Conservation (phyloP, 2,888 invertebrate genomes). For the Gisinianus flammeolus region DNA sequence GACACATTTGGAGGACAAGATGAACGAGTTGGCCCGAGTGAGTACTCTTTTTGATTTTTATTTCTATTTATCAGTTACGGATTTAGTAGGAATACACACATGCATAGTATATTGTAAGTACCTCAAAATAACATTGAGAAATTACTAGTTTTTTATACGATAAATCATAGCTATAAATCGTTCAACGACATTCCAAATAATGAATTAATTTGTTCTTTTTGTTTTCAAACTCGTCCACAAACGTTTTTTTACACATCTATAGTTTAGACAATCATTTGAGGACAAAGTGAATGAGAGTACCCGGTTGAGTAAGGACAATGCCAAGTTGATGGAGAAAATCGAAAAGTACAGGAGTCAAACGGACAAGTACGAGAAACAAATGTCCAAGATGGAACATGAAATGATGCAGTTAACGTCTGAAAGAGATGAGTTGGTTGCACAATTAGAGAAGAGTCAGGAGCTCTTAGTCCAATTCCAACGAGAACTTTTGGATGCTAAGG, state of each 20-base stretch:
- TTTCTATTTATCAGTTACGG: no score
- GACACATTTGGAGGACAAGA: conserved; percentile 71
- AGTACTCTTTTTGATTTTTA: no score
- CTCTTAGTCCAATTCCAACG: conserved; percentile 69
- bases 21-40: conserved; percentile 72
- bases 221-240: no score
- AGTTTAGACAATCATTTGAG: conserved; percentile 57
- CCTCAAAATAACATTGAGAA: no score
- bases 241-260: no score
- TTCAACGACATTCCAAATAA: no score
- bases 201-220: no score
- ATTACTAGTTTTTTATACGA: no score
- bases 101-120: no score
- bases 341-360: conserved; percentile 80
- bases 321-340: conserved; percentile 77
- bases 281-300: conserved; percentile 74
- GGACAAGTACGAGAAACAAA: conserved; percentile 82
- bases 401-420: conserved; percentile 85
- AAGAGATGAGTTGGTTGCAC: conserved; percentile 83
- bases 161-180: no score
- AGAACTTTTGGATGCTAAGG: no score
- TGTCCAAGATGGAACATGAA: conserved; percentile 82
- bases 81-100: no score
- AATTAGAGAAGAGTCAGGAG: conserved; percentile 89
- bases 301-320: conserved; percentile 74